A percentile compares a stretch with the other conserved stretches of the same genome.
Evolutionary conservation across 1,140 invertebrate genomes (phyloP).

Genomic region (Pseudomyrmex pallidus): DNA sequence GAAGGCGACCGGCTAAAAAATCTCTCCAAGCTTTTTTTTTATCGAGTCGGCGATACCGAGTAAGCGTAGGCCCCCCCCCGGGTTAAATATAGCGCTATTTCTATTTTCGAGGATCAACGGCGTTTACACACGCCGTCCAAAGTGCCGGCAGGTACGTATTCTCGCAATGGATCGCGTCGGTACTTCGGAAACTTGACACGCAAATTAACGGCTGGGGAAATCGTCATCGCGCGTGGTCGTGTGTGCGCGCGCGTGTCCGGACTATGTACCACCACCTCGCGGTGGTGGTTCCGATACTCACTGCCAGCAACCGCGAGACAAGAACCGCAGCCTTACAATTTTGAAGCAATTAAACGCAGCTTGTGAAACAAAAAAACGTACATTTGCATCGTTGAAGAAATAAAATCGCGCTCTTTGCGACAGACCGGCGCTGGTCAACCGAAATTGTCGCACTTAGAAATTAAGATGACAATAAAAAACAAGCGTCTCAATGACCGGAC

Average conservation of each 20-base stretch:
- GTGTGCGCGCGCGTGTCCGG: not conserved
- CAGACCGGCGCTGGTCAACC: no score
- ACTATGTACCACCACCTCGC: no score
- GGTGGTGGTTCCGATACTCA: no score
- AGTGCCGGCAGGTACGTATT: constrained; percentile 64
- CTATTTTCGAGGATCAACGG: constrained; percentile 80
- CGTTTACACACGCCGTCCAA: constrained; percentile 72
- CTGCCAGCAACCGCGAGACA: not conserved
- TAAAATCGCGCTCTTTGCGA: no score
- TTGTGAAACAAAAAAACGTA: no score
- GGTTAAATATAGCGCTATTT: constrained; percentile 82
- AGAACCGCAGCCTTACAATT: no score
- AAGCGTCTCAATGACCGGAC: no score
- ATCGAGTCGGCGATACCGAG: constrained; percentile 81
- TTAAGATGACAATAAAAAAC: no score
- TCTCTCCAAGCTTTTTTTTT: constrained; percentile 81
- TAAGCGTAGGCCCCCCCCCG: constrained; percentile 77
- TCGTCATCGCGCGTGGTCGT: constrained; percentile 28
- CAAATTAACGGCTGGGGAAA: constrained; percentile 71
- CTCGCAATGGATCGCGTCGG: constrained; percentile 72
- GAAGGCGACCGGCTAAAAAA: constrained; percentile 69
- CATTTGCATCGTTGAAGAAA: no score
- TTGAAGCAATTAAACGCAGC: no score
- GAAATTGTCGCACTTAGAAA: no score
- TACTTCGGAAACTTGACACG: constrained; percentile 78